These are phyloP conservation scores for Solea senegalensis DNA, from an alignment of 2,113 vertebrate species.

Conservation along the genomic window DNA sequence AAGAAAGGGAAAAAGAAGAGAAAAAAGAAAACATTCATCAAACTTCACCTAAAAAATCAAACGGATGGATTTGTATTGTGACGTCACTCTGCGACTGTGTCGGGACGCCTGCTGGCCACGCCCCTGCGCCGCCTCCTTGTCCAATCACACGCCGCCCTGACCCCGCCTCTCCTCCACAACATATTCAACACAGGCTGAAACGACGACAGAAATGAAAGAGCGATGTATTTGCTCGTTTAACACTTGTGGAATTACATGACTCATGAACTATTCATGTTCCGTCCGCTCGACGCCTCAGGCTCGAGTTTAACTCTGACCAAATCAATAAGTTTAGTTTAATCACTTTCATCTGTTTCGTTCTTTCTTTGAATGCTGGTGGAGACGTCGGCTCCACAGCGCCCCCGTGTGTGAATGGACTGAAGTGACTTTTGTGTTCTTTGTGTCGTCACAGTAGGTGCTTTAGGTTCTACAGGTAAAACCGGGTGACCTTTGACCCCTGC, in stretches of 20 bases:
- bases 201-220: slow-evolving; percentile 66
- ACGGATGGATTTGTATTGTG: slow-evolving; percentile 68
- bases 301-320: too few relatives aligned
- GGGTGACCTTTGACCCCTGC: too few relatives aligned
- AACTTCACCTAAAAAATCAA: slow-evolving; percentile 30
- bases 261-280: slow-evolving; percentile 63
- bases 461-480: too few relatives aligned
- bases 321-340: too few relatives aligned
- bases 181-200: slow-evolving; percentile 72
- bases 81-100: slow-evolving; percentile 29
- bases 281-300: neutral
- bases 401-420: too few relatives aligned
- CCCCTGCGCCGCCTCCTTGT: slow-evolving; percentile 40
- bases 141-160: slow-evolving; percentile 70
- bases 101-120: slow-evolving; percentile 52
- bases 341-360: too few relatives aligned
- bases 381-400: too few relatives aligned
- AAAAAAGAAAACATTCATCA: slow-evolving; percentile 78
- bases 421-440: too few relatives aligned
- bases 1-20: slow-evolving; percentile 30
- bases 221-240: slow-evolving; percentile 62
- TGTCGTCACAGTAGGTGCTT: too few relatives aligned
- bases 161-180: slow-evolving; percentile 51
- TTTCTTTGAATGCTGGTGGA: too few relatives aligned
- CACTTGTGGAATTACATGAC: slow-evolving; percentile 65